Evolutionary conservation across 30 jellyfish, hydroid and myxozoan genomes (phyloP).

Genomic region (Sanderia malayensis): DNA sequence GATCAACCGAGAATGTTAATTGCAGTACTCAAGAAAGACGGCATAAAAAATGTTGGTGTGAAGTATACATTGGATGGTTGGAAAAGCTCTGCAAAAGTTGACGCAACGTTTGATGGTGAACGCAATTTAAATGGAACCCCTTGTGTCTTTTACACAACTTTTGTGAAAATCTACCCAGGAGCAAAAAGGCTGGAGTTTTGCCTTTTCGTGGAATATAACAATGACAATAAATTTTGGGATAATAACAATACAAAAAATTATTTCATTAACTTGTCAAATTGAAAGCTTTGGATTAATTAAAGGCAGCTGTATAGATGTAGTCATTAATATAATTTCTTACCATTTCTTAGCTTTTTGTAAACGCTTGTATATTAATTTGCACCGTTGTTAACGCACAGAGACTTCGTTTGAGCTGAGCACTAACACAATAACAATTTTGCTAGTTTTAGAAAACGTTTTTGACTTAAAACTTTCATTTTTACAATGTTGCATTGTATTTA

Average conservation of each 20-base stretch:
- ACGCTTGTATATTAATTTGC: too few species aligned
- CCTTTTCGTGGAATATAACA: conserved; percentile 36
- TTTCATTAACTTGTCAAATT: too few species aligned
- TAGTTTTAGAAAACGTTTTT: too few species aligned
- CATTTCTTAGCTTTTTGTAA: too few species aligned
- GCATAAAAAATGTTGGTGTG: conserved; percentile 8
- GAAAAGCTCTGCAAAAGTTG: conserved; percentile 49
- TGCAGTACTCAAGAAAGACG: conserved; percentile 8
- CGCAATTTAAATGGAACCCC: neutral
- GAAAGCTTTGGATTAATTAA: too few species aligned
- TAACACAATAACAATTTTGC: too few species aligned
- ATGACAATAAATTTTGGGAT: conserved; percentile 76
- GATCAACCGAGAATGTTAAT: conserved; percentile 9
- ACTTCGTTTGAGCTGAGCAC: too few species aligned
- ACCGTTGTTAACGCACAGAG: too few species aligned
- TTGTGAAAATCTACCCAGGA: conserved; percentile 3
- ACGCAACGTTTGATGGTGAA: neutral
- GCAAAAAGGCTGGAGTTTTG: conserved; percentile 41
- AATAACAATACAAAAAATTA: conserved; percentile 63
- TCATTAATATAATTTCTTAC: too few species aligned
- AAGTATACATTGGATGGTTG: conserved; percentile 64
- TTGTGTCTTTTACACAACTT: neutral
- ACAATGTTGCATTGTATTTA: too few species aligned
- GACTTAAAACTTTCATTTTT: too few species aligned
- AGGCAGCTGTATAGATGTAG: too few species aligned